Conservation (phyloP, 2,888 invertebrate species). For the Athalia cordata region DNA sequence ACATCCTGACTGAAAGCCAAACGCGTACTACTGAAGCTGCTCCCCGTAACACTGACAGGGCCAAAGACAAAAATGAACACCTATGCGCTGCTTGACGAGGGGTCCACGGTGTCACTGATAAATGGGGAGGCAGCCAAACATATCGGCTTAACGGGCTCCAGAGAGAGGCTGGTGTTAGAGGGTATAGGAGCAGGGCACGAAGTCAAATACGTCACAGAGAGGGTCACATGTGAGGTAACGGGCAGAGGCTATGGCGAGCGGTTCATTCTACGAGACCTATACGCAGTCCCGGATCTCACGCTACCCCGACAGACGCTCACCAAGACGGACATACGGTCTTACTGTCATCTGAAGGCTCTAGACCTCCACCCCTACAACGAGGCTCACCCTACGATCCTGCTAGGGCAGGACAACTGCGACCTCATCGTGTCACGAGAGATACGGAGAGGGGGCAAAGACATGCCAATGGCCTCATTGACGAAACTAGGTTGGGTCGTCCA, state of each 20-base stretch:
- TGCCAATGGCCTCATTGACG: slow-evolving; percentile 43
- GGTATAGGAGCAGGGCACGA: slow-evolving; percentile 10
- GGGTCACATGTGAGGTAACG: background rate
- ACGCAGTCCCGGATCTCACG: background rate
- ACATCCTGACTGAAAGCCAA: background rate
- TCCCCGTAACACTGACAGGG: slow-evolving; percentile 37
- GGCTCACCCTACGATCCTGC: slow-evolving; percentile 1
- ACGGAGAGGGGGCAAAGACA: background rate
- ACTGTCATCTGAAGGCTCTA: background rate
- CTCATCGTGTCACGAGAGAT: slow-evolving; percentile 41
- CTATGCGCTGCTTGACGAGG: slow-evolving; percentile 48
- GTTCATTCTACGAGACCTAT: background rate
- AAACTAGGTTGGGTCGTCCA: slow-evolving; percentile 46
- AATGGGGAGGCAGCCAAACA: slow-evolving; percentile 35
- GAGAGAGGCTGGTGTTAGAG: background rate
- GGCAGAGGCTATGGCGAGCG: background rate
- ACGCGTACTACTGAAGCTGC: slow-evolving; percentile 39
- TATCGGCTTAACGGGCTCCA: slow-evolving; percentile 36
- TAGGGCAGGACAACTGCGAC: slow-evolving; percentile 41
- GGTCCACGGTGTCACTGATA: slow-evolving; percentile 47
- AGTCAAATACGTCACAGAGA: background rate
- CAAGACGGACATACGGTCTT: background rate
- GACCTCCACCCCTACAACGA: background rate
- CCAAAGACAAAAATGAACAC: slow-evolving; percentile 8
- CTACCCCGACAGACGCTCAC: slow-evolving; percentile 3